These are phyloP conservation scores for Dicycla oo DNA, from an alignment of 2,888 invertebrate species.

Conservation along the genomic window DNA sequence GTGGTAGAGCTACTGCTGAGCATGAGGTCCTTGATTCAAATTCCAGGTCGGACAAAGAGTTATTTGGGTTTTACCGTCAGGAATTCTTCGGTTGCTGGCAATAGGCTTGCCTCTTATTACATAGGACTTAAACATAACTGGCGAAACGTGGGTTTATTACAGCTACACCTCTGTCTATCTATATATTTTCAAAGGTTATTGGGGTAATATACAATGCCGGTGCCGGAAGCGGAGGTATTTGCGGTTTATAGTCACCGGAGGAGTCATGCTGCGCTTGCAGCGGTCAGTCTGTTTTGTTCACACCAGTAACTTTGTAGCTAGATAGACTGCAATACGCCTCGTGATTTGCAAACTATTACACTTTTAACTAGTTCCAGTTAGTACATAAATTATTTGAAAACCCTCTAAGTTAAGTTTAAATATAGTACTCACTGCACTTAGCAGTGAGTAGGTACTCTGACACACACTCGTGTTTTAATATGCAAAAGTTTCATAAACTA, in stretches of 20 bases:
- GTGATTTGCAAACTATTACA: not conserved
- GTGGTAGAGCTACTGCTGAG: not conserved
- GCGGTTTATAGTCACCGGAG: conserved; percentile 17
- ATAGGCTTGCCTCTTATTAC: not conserved
- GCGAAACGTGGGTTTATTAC: not conserved
- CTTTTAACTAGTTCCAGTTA: not conserved
- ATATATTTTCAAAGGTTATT: not conserved
- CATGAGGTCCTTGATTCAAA: not conserved
- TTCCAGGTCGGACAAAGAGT: not conserved
- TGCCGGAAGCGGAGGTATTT: conserved; percentile 17
- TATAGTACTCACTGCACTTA: too few relatives aligned
- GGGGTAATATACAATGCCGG: not conserved
- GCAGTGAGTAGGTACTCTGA: too few relatives aligned
- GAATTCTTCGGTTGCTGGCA: not conserved
- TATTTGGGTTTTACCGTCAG: too few relatives aligned
- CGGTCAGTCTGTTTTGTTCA: conserved; percentile 17
- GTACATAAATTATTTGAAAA: too few relatives aligned
- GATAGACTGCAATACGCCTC: not conserved
- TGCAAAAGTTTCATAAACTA: too few relatives aligned
- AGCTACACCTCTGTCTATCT: not conserved
- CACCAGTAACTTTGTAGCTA: not conserved
- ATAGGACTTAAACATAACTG: not conserved
- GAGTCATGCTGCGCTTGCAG: conserved; percentile 11
- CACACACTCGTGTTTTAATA: too few relatives aligned
- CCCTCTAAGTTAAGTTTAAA: too few relatives aligned